These are phyloP conservation scores for Micromys minutus DNA, from an alignment of 2,113 vertebrate genomes.

Conservation along the genomic window DNA sequence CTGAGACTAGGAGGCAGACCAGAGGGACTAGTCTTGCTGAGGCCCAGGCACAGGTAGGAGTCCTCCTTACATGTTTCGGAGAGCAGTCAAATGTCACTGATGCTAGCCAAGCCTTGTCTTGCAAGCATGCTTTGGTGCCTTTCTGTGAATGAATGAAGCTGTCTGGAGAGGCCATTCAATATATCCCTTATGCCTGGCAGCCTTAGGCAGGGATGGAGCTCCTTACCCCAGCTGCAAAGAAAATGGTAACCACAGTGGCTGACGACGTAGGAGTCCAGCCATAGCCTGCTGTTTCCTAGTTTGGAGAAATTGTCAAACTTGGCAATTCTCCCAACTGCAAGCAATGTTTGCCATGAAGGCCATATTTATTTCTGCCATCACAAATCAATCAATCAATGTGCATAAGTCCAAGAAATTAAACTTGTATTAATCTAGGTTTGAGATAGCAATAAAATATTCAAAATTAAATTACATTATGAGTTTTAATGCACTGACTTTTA, in stretches of 20 bases:
- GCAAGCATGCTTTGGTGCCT: too few species aligned
- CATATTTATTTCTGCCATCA: neutral
- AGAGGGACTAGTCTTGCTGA: neutral
- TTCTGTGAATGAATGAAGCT: neutral
- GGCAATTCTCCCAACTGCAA: neutral
- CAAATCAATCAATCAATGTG: neutral
- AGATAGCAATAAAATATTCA: neutral
- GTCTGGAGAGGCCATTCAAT: neutral
- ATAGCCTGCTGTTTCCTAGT: neutral
- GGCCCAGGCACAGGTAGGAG: neutral
- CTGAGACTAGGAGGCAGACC: neutral
- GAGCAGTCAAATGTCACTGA: neutral
- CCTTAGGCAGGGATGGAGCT: too few species aligned
- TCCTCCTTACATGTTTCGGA: neutral
- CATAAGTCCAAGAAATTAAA: neutral
- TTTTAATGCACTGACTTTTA: neutral
- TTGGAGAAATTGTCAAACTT: neutral
- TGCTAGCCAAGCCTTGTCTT: neutral
- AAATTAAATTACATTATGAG: neutral
- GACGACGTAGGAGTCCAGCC: neutral
- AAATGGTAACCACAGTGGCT: neutral
- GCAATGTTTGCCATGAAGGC: neutral
- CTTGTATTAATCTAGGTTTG: neutral
- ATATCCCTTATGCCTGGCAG: neutral
- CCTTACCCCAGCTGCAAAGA: neutral